A percentile compares a stretch with the other conserved stretches of the same genome.
Evolutionary conservation across 2,797 vertebrate species (phyloP).

Genomic region (Iguana delicatissima): DNA sequence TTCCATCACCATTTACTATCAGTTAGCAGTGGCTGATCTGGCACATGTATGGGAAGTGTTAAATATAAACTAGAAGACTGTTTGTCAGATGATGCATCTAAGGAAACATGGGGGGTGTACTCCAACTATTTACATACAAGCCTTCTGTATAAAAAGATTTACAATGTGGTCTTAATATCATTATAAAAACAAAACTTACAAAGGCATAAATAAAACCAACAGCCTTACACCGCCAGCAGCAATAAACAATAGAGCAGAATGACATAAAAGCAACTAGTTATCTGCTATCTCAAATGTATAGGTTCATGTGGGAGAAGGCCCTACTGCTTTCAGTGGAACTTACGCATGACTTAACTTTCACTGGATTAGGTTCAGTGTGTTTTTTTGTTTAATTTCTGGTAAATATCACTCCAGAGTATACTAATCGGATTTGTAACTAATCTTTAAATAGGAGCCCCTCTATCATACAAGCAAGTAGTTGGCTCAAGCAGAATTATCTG

Average conservation of each 20-base stretch:
- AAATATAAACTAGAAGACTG: slow-evolving; percentile 35
- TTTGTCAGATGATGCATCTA: slow-evolving; percentile 22
- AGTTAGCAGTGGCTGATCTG: slow-evolving; percentile 51
- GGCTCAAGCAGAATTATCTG: not conserved
- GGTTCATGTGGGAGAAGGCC: not conserved
- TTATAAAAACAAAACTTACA: not conserved
- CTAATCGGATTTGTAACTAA: slow-evolving; percentile 1
- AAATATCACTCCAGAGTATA: not conserved
- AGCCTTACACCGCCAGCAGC: not conserved
- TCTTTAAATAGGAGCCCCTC: not conserved
- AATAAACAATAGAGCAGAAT: not conserved
- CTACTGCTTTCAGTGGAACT: not conserved
- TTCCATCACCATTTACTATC: slow-evolving; percentile 31
- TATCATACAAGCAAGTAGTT: not conserved
- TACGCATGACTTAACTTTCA: not conserved
- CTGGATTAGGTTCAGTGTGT: not conserved
- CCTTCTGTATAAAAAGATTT: not conserved
- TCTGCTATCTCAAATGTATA: not conserved
- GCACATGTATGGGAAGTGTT: slow-evolving; percentile 24
- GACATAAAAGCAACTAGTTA: not conserved
- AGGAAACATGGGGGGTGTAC: not conserved
- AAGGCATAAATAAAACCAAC: not conserved
- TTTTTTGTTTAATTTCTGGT: not conserved
- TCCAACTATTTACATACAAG: not conserved
- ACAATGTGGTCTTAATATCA: not conserved